Conservation (phyloP, 2,113 vertebrate species). For the Istiophorus platypterus region DNA sequence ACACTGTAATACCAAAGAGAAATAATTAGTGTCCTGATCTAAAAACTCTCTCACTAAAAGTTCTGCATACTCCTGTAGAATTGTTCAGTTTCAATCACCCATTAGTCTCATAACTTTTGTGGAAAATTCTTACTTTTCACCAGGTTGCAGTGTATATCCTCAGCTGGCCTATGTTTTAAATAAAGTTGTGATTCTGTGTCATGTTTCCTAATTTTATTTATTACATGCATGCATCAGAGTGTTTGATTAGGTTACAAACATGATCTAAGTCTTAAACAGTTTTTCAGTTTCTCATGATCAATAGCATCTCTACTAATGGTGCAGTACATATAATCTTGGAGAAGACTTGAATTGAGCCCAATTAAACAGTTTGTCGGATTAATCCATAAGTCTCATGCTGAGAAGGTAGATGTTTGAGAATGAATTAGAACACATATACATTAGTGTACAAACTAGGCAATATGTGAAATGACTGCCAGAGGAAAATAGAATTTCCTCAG, state of each 20-base stretch:
- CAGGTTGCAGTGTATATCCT: background rate
- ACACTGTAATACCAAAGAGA: background rate
- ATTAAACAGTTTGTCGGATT: no score
- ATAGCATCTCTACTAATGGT: no score
- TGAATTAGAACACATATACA: slow-evolving; percentile 14
- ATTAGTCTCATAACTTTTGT: background rate
- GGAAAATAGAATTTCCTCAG: background rate
- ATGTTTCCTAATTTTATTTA: background rate
- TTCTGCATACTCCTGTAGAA: background rate
- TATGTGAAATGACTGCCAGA: slow-evolving; percentile 19
- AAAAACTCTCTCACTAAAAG: no score
- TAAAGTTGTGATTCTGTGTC: background rate
- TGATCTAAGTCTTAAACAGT: no score
- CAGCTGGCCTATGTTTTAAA: background rate
- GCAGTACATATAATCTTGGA: no score
- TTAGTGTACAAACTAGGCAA: slow-evolving; percentile 13
- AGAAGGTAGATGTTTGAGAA: background rate
- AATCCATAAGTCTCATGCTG: no score
- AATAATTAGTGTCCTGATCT: background rate
- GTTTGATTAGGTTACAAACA: background rate
- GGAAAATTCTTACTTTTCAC: background rate
- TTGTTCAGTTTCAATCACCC: background rate
- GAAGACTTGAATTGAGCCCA: no score
- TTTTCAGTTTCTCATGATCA: no score
- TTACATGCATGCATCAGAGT: background rate